phyloP scores from a whole-genome alignment of 2,113 vertebrate genomes.

The Hemiscyllium ocellatum region DNA sequence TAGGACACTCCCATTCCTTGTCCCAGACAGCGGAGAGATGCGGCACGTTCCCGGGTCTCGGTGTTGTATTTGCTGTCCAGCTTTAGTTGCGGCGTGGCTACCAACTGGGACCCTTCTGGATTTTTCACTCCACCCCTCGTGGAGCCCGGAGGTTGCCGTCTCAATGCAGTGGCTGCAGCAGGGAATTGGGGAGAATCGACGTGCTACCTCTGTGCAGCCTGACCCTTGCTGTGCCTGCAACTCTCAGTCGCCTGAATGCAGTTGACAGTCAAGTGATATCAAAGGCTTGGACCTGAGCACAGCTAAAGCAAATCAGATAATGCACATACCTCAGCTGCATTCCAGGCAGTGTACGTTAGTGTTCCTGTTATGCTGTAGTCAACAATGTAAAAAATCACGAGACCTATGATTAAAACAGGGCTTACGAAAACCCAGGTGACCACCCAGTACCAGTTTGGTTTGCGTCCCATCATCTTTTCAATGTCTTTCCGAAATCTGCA shows the following conservation, averaged over 20 bases:
- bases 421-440: conserved; percentile 70
- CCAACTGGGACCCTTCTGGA: background rate
- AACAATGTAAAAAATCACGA: conserved; percentile 76
- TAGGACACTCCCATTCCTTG: background rate
- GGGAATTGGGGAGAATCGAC: background rate
- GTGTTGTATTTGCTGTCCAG: background rate
- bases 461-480: conserved; percentile 69
- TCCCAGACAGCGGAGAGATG: background rate
- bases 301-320: background rate
- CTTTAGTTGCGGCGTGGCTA: background rate
- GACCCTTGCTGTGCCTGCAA: background rate
- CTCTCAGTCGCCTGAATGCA: background rate
- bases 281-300: background rate
- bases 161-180: background rate
- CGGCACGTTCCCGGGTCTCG: background rate
- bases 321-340: conserved; percentile 68
- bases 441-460: conserved; percentile 78
- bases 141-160: background rate
- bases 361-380: conserved; percentile 76
- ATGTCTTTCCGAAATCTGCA: conserved; percentile 82
- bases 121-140: background rate
- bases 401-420: conserved; percentile 70
- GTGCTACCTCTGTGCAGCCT: too few relatives aligned
- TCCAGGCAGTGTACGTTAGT: conserved; percentile 80
- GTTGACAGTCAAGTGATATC: background rate